phyloP scores from a whole-genome alignment of 2,888 invertebrate genomes.

The Phasia obesa region DNA sequence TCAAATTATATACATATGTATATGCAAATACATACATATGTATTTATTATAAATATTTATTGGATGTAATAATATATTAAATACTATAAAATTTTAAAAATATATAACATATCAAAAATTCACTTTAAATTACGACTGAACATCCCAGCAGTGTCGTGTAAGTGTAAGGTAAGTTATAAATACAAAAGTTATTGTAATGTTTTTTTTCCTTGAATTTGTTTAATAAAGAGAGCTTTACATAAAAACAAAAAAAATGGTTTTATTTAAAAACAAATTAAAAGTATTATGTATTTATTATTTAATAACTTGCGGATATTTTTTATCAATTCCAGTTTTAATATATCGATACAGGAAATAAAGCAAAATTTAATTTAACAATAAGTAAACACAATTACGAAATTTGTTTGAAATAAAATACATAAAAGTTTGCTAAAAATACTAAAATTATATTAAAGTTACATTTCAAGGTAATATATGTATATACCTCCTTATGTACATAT shows the following conservation, averaged over 20 bases:
- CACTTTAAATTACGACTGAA: background rate
- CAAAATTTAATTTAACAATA: too few species aligned
- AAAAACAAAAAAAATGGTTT: background rate
- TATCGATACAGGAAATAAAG: too few species aligned
- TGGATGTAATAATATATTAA: background rate
- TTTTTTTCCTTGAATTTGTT: background rate
- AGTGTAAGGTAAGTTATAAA: conserved; percentile 36
- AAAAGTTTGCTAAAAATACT: too few species aligned
- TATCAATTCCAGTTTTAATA: too few species aligned
- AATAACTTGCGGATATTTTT: too few species aligned
- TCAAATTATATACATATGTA: background rate
- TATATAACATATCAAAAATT: background rate
- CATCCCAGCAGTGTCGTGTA: background rate
- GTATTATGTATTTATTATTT: too few species aligned
- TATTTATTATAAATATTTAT: background rate
- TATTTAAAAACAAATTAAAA: too few species aligned
- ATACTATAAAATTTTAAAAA: background rate
- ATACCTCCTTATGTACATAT: too few species aligned
- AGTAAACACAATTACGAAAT: too few species aligned
- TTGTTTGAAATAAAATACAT: too few species aligned
- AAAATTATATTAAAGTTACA: too few species aligned
- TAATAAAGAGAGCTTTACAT: conserved; percentile 13
- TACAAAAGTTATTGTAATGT: background rate
- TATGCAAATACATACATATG: background rate
- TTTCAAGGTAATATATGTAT: too few species aligned